A percentile compares a stretch with the other conserved stretches of the same genome.
Conservation (phyloP, 1,140 invertebrate species). For the Coptotermes formosanus region DNA sequence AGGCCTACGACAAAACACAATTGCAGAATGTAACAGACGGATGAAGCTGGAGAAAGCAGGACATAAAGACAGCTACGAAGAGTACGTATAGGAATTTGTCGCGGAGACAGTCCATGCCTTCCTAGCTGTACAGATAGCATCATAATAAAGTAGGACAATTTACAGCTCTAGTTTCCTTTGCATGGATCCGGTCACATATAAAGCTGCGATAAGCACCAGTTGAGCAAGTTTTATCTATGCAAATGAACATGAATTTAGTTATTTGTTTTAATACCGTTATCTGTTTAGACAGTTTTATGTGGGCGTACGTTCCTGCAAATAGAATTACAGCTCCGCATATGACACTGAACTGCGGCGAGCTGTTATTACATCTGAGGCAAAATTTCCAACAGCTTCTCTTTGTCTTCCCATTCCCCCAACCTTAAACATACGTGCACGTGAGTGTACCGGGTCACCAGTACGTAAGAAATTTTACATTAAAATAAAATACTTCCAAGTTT, state of each 20-base stretch:
- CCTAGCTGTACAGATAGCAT: no score
- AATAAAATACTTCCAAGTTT: background rate
- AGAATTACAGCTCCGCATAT: background rate
- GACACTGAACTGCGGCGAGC: background rate
- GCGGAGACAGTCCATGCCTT: no score
- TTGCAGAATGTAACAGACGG: no score
- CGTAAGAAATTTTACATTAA: background rate
- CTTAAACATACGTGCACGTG: background rate
- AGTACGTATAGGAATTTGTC: no score
- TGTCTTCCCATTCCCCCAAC: background rate
- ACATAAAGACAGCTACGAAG: no score
- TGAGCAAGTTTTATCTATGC: background rate
- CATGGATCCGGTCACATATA: background rate
- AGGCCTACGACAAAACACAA: no score
- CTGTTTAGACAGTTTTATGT: background rate
- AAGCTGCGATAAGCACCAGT: background rate
- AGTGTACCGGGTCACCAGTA: background rate
- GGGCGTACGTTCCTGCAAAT: background rate
- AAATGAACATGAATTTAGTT: constrained; percentile 7
- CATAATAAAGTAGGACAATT: no score
- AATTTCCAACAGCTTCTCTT: background rate
- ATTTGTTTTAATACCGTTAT: constrained; percentile 6
- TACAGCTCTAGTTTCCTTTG: background rate
- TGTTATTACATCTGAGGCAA: background rate
- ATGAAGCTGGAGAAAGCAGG: no score